Evolutionary conservation across 2,113 vertebrate genomes (phyloP).

Genomic region (Ophiodon elongatus): DNA sequence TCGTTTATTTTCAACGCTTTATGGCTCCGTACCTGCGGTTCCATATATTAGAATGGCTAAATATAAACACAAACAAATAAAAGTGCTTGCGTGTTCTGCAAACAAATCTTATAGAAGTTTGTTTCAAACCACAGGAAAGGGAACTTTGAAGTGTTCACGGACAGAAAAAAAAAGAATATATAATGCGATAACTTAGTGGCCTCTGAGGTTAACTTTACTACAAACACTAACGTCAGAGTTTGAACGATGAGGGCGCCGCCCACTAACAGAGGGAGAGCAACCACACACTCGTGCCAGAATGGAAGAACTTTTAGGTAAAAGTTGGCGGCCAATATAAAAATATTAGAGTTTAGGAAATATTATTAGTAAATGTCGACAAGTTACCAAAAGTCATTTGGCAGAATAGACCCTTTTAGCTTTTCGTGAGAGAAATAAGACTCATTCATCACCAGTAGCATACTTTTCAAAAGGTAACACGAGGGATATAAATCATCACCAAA

Average conservation of each 20-base stretch:
- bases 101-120: slow-evolving; percentile 17
- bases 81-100: slow-evolving; percentile 5
- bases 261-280: neutral
- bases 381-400: neutral
- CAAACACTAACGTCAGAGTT: neutral
- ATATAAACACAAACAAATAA: slow-evolving; percentile 36
- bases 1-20: slow-evolving; percentile 17
- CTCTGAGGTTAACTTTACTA: neutral
- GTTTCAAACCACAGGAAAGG: slow-evolving; percentile 12
- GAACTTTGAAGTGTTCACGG: neutral
- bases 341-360: neutral
- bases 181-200: neutral
- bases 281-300: too few relatives aligned
- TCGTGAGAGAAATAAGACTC: neutral
- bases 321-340: neutral
- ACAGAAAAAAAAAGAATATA: neutral
- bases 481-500: neutral
- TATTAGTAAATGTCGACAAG: neutral
- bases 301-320: neutral
- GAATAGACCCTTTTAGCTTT: neutral
- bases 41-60: slow-evolving; percentile 18
- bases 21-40: slow-evolving; percentile 33
- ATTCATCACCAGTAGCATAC: neutral
- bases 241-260: neutral
- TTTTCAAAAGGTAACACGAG: neutral